phyloP scores from a whole-genome alignment of 2,113 vertebrate genomes.

The Pluvianellus socialis region DNA sequence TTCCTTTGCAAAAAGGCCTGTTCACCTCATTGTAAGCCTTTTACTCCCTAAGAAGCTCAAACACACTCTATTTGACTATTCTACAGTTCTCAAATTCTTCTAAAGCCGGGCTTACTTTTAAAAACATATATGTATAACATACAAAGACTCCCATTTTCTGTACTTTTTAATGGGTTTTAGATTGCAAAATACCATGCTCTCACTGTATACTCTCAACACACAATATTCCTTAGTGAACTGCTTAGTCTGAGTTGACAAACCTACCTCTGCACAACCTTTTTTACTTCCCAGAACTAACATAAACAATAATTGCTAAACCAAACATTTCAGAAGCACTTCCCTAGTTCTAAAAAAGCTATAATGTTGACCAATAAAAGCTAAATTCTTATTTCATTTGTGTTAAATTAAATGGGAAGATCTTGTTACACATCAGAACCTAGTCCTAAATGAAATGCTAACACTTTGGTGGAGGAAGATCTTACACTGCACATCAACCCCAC shows the following conservation, averaged over 20 bases:
- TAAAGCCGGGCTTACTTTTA: neutral
- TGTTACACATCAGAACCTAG: neutral
- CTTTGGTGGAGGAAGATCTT: neutral
- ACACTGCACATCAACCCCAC: neutral
- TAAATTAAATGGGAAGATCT: neutral
- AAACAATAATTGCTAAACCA: neutral
- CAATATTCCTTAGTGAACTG: neutral
- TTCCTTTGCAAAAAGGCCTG: neutral
- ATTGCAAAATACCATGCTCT: neutral
- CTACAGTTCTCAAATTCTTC: neutral
- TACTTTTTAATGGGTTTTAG: neutral
- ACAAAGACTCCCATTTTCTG: accelerated
- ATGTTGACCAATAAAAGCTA: neutral
- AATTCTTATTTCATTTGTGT: neutral
- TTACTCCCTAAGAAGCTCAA: neutral
- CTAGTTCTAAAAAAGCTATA: neutral
- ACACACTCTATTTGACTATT: neutral
- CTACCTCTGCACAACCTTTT: neutral
- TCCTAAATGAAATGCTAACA: neutral
- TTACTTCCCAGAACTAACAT: neutral
- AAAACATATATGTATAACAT: neutral
- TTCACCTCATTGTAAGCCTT: neutral
- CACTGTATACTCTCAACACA: neutral
- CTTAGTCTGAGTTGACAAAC: neutral
- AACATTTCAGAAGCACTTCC: neutral